Percentiles rank a stretch among this genome's conserved stretches.
Evolutionary conservation across 2,113 vertebrate genomes (phyloP).

Genomic region (Psephotus haematonotus): DNA sequence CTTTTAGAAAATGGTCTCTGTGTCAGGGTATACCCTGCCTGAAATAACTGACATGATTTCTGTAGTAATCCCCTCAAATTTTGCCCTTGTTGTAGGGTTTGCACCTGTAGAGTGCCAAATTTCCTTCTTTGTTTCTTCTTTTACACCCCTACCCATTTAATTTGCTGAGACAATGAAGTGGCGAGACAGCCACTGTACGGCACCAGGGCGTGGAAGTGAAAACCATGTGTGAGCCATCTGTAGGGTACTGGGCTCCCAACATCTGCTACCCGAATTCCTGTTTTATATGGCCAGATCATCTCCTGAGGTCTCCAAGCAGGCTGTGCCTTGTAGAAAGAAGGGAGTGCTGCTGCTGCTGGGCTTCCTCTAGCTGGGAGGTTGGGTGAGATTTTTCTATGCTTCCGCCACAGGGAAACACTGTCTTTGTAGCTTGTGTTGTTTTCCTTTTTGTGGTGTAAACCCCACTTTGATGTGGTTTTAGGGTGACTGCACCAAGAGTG

Average conservation of each 20-base stretch:
- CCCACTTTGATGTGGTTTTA: background rate
- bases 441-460: background rate
- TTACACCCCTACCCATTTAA: background rate
- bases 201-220: background rate
- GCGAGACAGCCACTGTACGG: background rate
- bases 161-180: background rate
- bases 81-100: background rate
- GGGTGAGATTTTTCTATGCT: background rate
- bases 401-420: background rate
- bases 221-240: constrained; percentile 26
- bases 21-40: background rate
- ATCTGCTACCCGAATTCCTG: constrained; percentile 26
- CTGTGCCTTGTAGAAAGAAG: background rate
- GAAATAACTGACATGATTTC: background rate
- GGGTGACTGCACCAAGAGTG: background rate
- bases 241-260: background rate
- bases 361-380: background rate
- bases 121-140: constrained; percentile 22
- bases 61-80: background rate
- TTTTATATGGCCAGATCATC: background rate
- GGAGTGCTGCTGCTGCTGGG: background rate
- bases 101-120: constrained; percentile 32
- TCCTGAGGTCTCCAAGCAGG: accelerated
- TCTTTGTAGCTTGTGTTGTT: background rate
- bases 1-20: background rate